A percentile compares a stretch with the other conserved stretches of the same genome.
phyloP scores from a whole-genome alignment of 2,888 invertebrate genomes.

The Dasysyrphus albostriatus region DNA sequence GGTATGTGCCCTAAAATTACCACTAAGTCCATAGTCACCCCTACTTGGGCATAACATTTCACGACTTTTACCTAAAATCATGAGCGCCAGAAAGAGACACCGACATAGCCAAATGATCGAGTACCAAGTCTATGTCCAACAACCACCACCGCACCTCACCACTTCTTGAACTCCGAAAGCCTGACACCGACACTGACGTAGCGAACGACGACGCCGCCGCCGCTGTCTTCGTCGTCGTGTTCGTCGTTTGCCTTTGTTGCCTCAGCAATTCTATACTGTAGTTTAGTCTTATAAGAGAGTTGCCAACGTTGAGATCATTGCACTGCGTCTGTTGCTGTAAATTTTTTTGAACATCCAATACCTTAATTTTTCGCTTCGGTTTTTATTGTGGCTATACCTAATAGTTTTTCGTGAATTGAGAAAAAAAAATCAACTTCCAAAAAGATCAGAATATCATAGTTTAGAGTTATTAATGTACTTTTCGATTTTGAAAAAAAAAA shows the following conservation, averaged over 20 bases:
- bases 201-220: conserved; percentile 66
- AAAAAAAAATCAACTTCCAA: conserved; percentile 1
- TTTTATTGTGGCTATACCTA: background rate
- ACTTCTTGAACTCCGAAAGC: conserved; percentile 47
- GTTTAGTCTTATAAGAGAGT: conserved; percentile 83
- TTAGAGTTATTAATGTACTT: conserved; percentile 3
- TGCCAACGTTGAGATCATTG: conserved; percentile 79
- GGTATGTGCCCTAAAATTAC: conserved; percentile 54
- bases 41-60: conserved; percentile 61
- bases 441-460: background rate
- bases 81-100: conserved; percentile 61
- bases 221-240: background rate
- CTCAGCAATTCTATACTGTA: conserved; percentile 79
- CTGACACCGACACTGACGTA: conserved; percentile 49
- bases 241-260: conserved; percentile 77
- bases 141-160: conserved; percentile 54
- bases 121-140: conserved; percentile 53
- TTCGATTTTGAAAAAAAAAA: conserved; percentile 16
- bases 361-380: conserved; percentile 32
- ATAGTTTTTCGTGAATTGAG: conserved; percentile 33
- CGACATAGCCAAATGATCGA: conserved; percentile 62
- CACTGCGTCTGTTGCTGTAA: conserved; percentile 53
- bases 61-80: conserved; percentile 46
- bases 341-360: conserved; percentile 37
- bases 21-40: conserved; percentile 58